Percentiles rank a stretch among this genome's conserved stretches.
phyloP scores from a whole-genome alignment of 2,797 vertebrate genomes.

The Gymnodraco acuticeps region DNA sequence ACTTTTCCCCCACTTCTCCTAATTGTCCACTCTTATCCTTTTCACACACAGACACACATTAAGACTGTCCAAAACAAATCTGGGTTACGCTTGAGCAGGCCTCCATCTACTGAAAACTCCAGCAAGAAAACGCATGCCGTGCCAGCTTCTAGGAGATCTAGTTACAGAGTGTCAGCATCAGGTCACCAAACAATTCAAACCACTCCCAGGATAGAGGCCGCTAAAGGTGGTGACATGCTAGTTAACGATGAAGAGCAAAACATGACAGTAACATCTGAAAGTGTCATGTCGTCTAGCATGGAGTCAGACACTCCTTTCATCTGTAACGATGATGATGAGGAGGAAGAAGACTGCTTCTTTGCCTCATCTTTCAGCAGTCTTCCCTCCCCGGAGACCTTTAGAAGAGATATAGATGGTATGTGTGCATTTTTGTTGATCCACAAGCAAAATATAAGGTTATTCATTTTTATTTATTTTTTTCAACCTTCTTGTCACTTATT shows the following conservation, averaged over 20 bases:
- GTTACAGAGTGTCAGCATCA: background rate
- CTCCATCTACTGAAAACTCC: conserved; percentile 1
- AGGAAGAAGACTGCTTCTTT: conserved; percentile 22
- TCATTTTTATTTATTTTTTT: background rate
- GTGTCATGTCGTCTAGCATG: background rate
- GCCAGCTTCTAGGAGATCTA: background rate
- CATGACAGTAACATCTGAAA: conserved; percentile 3
- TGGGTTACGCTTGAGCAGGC: background rate
- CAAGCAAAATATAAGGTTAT: background rate
- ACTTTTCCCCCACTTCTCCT: background rate
- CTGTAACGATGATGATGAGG: conserved; percentile 14
- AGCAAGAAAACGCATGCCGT: background rate
- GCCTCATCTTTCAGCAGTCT: conserved; percentile 51
- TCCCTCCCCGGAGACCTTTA: conserved; percentile 89
- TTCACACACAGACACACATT: conserved; percentile 16
- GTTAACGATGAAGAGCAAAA: background rate
- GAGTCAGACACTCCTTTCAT: conserved; percentile 34
- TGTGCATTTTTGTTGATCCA: background rate
- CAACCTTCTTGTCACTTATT: too few relatives aligned
- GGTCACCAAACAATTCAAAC: background rate
- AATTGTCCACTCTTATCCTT: conserved; percentile 67
- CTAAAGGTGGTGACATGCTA: background rate
- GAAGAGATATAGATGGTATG: conserved; percentile 79
- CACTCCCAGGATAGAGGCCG: background rate
- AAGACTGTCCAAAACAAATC: conserved; percentile 4